Percentiles rank a stretch among this genome's conserved stretches.
Conservation (phyloP, 2,888 invertebrate genomes). For the Malachius bipustulatus region DNA sequence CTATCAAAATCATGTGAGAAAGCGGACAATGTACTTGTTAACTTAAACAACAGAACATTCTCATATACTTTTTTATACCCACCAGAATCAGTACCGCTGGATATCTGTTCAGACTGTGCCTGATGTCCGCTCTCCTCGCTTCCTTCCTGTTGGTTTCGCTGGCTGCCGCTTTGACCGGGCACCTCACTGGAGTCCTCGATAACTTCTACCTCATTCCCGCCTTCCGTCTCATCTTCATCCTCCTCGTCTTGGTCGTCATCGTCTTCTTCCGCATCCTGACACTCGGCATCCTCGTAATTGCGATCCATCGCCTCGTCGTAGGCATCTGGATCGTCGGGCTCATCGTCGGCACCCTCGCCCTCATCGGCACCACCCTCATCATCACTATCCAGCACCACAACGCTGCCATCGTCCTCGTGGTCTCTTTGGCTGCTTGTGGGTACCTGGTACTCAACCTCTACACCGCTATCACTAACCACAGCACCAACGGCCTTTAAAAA, state of each 20-base stretch:
- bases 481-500: no score
- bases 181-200: conserved; percentile 55
- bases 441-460: conserved; percentile 70
- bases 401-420: conserved; percentile 59
- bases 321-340: conserved; percentile 43
- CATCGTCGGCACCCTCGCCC: conserved; percentile 42
- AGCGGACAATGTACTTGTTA: neutral
- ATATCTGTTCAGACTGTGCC: conserved; percentile 55
- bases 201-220: conserved; percentile 44
- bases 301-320: conserved; percentile 43
- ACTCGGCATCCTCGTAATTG: conserved; percentile 42
- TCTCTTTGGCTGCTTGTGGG: conserved; percentile 80
- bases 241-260: conserved; percentile 38
- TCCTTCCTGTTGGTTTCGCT: conserved; percentile 18
- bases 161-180: conserved; percentile 45
- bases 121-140: conserved; percentile 39
- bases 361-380: conserved; percentile 55
- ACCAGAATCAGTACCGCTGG: conserved; percentile 63
- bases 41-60: no score
- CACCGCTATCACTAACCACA: conserved; percentile 39
- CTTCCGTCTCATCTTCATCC: conserved; percentile 31
- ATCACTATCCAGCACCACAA: conserved; percentile 64
- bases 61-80: conserved; percentile 23
- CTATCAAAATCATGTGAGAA: no score
- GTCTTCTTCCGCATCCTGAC: conserved; percentile 31